Evolutionary conservation across 2,113 vertebrate genomes (phyloP), one percentile per base, ranked within the genome.

Genomic region (Leuciscus idus): DNA sequence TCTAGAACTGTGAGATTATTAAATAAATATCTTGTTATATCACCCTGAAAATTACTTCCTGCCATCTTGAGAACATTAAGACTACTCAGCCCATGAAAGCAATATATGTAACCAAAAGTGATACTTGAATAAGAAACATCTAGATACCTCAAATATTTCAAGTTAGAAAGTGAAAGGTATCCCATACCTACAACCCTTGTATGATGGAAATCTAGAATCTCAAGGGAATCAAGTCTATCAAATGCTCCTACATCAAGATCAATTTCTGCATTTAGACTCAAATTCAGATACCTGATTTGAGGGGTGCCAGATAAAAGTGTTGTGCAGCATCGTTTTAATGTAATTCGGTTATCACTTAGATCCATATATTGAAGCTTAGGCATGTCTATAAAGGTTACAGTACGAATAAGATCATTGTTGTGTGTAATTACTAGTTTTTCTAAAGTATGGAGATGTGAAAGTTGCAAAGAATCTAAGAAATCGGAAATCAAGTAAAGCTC

Each of bases 111-210:
- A 15, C 26, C 75, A 48, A 96, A 78, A 0, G 28, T 72, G 0
- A 21, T 93, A 9, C 55, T 12, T 0, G 95, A 94, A 1, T 95
- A 1, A 48, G 96, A 96, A 84, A 96, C 92, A 50, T 96, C 95
- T 0, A 96, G 94, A 64, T 96, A 95, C 62, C 57, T 50, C 0
- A 96, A 94, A 72, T 72, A 23, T 4, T 39, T 72, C 17, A 72
- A 30, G 8, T 88, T 87, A 0, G 92, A 95, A 10, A 91, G 13
- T 50, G 94, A 89, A 23, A 92, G 87, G 0, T 70, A 7, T n/a
- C 88, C 94, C 28, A 5, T 36, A 62, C 74, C 52, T 43, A 23
- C 17, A 9, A 15, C 0, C 2, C 3, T 87, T 0, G 95, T 94
- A 74, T 92, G 83, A 26, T 92, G 95, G 2, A 96, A 17, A 88